Evolutionary conservation across 1,140 invertebrate species (phyloP), one percentile per base, ranked within the genome.

Genomic region (Sitobion miscanthi): DNA sequence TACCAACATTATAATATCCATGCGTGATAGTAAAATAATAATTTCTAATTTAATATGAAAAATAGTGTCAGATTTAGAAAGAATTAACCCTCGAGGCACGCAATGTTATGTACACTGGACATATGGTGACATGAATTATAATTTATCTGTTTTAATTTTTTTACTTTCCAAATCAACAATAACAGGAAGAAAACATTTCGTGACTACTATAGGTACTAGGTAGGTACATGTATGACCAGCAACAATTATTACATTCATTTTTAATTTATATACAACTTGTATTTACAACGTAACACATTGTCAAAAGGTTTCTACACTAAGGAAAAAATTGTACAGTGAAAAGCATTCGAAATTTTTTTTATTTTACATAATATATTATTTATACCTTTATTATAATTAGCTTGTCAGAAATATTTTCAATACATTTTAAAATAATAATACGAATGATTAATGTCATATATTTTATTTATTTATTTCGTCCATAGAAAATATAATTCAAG

Each of bases 101-200:
- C 11, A 69, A n/a, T 69, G 14, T 69, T n/a, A n/a, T n/a, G 30
- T 69, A 69, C 30, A 69, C 11, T 69, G 62, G 30, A 30, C 30
- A n/a, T 69, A 69, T 30, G 3, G 62, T 69, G 62, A 69, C 62
- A 69, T 69, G 62, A 30, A 69, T 69, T n/a, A 54, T 20, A 47
- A 83, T 82, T 82, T 82, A 35, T 82, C 35, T 82, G 20, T 82
- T 82, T 82, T 82, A 38, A 20, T 42, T 86, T 30, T 38, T 42
- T 38, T 47, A 86, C 83, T 86, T 86, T 86, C 83, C 83, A 86
- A 86, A 86, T 42, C 83, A 86, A 86, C 38, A 86, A 69, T 25
- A 86, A 86, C 23, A 86, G 42, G 38, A 42, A 45, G 23, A 23
- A 45, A 86, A 86, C 42, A 42, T 42, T 45, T 45, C 35, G 38